Base-by-base conservation (phyloP, 1,140 invertebrate genomes). In the Steinernema feltiae region DNA sequence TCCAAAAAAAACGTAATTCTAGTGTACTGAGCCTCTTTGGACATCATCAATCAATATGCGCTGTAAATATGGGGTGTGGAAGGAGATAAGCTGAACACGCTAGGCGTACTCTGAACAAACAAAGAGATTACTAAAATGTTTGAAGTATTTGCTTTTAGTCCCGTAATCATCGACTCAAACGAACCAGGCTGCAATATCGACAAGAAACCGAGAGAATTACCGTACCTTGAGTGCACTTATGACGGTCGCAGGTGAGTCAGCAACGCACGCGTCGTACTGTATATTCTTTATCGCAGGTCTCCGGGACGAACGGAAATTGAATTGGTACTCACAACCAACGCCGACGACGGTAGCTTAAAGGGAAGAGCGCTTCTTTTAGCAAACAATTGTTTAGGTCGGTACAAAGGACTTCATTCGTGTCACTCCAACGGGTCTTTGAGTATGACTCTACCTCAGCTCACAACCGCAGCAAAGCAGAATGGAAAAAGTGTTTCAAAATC, bases 141-240 rank as follows among this genome's bases (percentile, higher is more conserved):
- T 18, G 7, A 18, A 7, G 18, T 18, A 27, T 3, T 63, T 27
- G 53, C 24, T 63, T 63, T 63, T 27, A 63, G 53, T 27, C 53
- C 53, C 2, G 2, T 63, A 21, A 63, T 63, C 53, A 63, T 63
- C 15, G 53, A 63, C 53, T 63, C 53, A 3, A 63, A 63, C 24
- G 53, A 63, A 3, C 15, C 53, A 27, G 53, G 53, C 24, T 63
- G 53, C 53, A 63, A 63, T 21, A 63, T 63, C 12, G 53, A 63
- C 53, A 63, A 63, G 53, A 63, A 63, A 21, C 53, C 53, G 15
- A 63, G 53, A 63, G 53, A 63, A 63, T 21, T 63, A 27, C 53
- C 53, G 15, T 63, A 63, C 53, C 7, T 63, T 21, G 53, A 63
- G 12, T 63, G 53, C 53, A 17, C 24, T 27, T 21, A 63, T 27